A percentile compares a stretch with the other conserved stretches of the same genome.
Evolutionary conservation across 2,113 vertebrate species (phyloP).

Genomic region (Phyllopteryx taeniolatus): DNA sequence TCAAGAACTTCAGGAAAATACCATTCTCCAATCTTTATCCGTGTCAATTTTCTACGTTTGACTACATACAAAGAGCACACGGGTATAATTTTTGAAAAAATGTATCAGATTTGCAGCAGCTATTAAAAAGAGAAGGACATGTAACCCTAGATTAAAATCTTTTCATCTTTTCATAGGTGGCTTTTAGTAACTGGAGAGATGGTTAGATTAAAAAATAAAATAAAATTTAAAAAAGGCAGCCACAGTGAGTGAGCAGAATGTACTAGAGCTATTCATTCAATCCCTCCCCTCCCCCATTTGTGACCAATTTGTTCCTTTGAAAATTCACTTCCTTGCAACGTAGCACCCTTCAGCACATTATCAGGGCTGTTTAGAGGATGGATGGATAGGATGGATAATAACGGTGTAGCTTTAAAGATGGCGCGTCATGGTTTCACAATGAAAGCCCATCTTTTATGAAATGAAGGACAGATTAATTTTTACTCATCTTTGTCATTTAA

Average conservation of each 20-base stretch:
- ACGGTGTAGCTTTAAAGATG: too few relatives aligned
- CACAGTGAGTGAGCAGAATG: neutral
- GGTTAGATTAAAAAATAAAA: neutral
- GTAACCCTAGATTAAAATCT: neutral
- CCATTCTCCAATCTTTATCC: neutral
- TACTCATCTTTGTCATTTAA: too few relatives aligned
- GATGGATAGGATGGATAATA: too few relatives aligned
- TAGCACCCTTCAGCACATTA: neutral
- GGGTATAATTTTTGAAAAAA: neutral
- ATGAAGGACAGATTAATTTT: too few relatives aligned
- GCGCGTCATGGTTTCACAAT: too few relatives aligned
- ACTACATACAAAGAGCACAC: neutral
- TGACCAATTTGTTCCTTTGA: neutral
- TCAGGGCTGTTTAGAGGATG: neutral
- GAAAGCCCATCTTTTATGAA: too few relatives aligned
- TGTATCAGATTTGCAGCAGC: neutral
- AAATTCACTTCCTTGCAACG: neutral
- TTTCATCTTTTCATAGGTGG: neutral
- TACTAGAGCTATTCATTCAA: neutral
- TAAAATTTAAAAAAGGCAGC: neutral
- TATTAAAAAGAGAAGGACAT: neutral
- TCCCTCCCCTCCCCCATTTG: neutral
- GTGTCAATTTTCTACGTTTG: neutral
- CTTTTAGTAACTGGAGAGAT: conserved; percentile 15
- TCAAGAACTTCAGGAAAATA: neutral